Conservation (phyloP, 2,113 vertebrate genomes). For the Chamaetylas fuelleborni region DNA sequence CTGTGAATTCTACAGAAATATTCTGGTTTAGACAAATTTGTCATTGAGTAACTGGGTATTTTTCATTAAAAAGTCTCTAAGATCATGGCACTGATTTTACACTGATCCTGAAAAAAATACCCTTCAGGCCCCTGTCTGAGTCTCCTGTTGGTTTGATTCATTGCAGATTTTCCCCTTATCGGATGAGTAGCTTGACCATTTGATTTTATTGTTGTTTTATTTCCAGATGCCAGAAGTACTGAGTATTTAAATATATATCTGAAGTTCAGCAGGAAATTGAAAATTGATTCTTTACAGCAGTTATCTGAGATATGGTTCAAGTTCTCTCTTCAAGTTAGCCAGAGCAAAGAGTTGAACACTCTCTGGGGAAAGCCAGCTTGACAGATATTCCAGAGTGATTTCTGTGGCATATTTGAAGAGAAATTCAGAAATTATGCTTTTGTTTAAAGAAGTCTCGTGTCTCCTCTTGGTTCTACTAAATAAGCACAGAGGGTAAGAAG, state of each 20-base stretch:
- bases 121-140: background rate
- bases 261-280: slow-evolving; percentile 56
- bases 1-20: background rate
- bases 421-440: background rate
- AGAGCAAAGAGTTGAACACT: background rate
- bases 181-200: slow-evolving; percentile 16
- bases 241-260: slow-evolving; percentile 54
- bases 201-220: slow-evolving; percentile 55
- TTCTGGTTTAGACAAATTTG: background rate
- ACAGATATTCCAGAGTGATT: background rate
- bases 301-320: slow-evolving; percentile 44
- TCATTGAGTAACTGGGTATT: background rate
- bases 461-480: background rate
- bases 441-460: background rate
- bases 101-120: background rate
- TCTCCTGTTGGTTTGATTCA: background rate
- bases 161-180: slow-evolving; percentile 13
- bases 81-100: background rate
- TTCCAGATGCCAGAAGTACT: slow-evolving; percentile 37
- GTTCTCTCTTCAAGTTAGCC: slow-evolving; percentile 25
- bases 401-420: background rate
- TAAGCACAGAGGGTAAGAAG: background rate
- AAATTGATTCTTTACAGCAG: slow-evolving; percentile 61
- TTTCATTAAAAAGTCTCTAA: background rate
- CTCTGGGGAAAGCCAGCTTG: background rate